Base-by-base conservation (phyloP, 1,140 invertebrate genomes). In the Calliopsis andreniformis region DNA sequence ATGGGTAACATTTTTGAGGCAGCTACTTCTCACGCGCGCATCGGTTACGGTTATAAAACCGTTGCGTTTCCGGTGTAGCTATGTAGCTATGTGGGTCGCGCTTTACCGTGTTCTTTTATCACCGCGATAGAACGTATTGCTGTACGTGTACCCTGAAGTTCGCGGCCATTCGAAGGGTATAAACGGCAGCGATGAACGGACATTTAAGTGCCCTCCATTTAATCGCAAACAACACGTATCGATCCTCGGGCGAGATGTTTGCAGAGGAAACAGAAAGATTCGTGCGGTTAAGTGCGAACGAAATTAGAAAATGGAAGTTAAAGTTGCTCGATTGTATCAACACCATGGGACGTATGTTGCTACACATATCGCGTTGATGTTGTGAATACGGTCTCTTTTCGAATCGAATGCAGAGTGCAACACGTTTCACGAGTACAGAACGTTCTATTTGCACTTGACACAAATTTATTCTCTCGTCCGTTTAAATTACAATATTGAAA, bases 61-160 rank as follows among this genome's bases (percentile, higher is more conserved):
- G 18, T n/a, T 68, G 49, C 49, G 49, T 67, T 67, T 62, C 59
- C 59, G 18, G 12, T 12, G 1, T 20, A 16, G 16, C 42, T 30
- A n/a, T 20, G 18, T n/a, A 35, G 18, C 42, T 30, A n/a, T 20
- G 18, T n/a, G 49, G 18, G 18, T 18, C 63, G 63, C 47, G 47
- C 14, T 67, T 53, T 53, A 56, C 35, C 32, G 32, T 18, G 49
- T 55, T 42, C 66, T 68, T 68, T 68, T 68, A 68, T 68, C 35
- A 56, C 35, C 23, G 18, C 35, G 51, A 68, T 43, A 20, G 66
- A 68, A 68, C 49, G 32, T 56, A 55, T 39, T n/a, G 32, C 32
- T 28, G 49, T 43, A 30, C 49, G 49, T 68, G 49, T 68, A 42
- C 64, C 4, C n/a, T 5, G 1, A 25, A 42, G 23, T 42, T 42